Conservation (phyloP, 2,113 vertebrate species). For the Zosterops pallidus region DNA sequence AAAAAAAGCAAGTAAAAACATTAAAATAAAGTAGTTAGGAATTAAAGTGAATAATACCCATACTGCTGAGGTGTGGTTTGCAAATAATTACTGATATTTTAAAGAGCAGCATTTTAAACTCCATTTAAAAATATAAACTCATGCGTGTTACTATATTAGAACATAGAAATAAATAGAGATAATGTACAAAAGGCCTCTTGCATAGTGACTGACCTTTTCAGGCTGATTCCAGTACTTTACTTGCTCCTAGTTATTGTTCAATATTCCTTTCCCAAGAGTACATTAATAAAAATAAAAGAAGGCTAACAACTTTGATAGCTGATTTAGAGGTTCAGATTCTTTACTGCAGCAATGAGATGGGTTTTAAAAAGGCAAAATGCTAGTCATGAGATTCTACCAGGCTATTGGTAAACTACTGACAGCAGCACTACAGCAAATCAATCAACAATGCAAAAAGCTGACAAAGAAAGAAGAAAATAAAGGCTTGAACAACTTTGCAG, state of each 20-base stretch:
- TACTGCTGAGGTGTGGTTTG: background rate
- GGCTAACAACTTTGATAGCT: constrained; percentile 56
- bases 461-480: constrained; percentile 72
- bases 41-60: constrained; percentile 46
- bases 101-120: constrained; percentile 38
- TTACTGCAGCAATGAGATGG: constrained; percentile 69
- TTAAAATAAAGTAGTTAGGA: constrained; percentile 51
- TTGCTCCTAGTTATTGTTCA: constrained; percentile 74
- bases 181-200: constrained; percentile 56
- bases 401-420: constrained; percentile 79
- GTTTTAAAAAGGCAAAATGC: constrained; percentile 79
- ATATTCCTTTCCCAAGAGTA: constrained; percentile 71
- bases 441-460: constrained; percentile 81
- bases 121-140: constrained; percentile 45
- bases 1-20: background rate
- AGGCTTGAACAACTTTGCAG: constrained; percentile 69
- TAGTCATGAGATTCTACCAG: constrained; percentile 76
- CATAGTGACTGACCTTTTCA: constrained; percentile 79
- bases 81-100: constrained; percentile 36
- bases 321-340: constrained; percentile 66
- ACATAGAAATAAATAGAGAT: constrained; percentile 53
- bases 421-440: constrained; percentile 75
- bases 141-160: constrained; percentile 46
- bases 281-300: constrained; percentile 75
- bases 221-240: constrained; percentile 73